Base-by-base conservation (phyloP, 1,140 invertebrate species). In the Tetraneura akinire region DNA sequence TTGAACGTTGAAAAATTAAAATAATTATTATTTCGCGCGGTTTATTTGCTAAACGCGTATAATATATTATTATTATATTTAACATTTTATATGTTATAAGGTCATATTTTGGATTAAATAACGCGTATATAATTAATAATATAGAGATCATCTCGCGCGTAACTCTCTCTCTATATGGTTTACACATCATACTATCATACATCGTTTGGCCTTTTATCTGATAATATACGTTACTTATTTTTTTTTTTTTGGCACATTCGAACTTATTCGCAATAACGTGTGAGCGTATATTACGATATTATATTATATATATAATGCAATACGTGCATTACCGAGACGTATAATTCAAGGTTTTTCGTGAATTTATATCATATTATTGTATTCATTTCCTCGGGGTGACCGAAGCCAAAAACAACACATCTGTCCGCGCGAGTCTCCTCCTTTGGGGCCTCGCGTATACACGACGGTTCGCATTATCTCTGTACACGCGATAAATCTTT, bases 401-500 rank as follows among this genome's bases (percentile, higher is more conserved):
- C 45, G 26, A 62, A 62, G 29, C 68, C 23, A 49, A 29, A 45
- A 70, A 26, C 42, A 70, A 70, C 13, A 23, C 64, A 68, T 23
- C n/a, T 21, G 37, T 23, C 37, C 10, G 32, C 51, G 51, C 13
- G 10, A 3, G 51, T 10, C 3, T 23, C 26, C 21, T 29, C 14
- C 68, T 51, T 51, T 29, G 47, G 47, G 16, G 68, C 47, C 14
- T n/a, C n/a, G n/a, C n/a, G n/a, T n/a, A n/a, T n/a, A n/a, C n/a
- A n/a, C n/a, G n/a, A n/a, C 9, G 10, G 47, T 71, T 71, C 9
- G 26, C 14, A 29, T 26, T 71, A 29, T 51, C 66, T n/a, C n/a
- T n/a, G n/a, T n/a, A 21, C 26, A 49, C 8, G 45, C 66, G 45
- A 70, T 71, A 71, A 71, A 71, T 71, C 68, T 70, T 18, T 18